Base-by-base conservation (phyloP, 2,888 invertebrate genomes). In the Globia sparganii region DNA sequence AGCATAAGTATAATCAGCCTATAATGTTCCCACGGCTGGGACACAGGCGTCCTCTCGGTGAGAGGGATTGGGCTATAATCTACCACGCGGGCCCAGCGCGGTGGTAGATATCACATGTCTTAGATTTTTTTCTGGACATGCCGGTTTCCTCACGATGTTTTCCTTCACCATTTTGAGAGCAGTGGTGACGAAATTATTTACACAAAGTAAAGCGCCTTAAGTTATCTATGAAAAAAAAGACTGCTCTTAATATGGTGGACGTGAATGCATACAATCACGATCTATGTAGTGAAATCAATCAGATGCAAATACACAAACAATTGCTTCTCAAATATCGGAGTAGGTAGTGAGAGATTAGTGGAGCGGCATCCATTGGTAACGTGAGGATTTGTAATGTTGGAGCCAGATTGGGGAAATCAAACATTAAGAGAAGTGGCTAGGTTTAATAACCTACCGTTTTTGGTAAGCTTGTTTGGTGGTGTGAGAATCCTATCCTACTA, bases 361-460 rank as follows among this genome's bases (percentile, higher is more conserved):
- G 59, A 49, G 64, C 58, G 56, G 40, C 76, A 78, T 79, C 82
- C 72, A 77, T 78, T 72, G 73, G 85, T 80, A 85, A 85, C 77
- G 83, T 72, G 85, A 85, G 77, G 61, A 85, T n/a, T 72, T 85
- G 85, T 74, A 34, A 83, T 74, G 85, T 77, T 75, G 75, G 5
- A 58, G 73, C 1, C 31, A 28, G 11, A 43, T 67, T 49, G 1
- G 15, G 5, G 8, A 0, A 43, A 28, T n/a, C n/a, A 25, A 72
- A 37, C 31, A 13, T 64, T 64, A 3, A 5, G 2, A n/a, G 15
- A 64, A 71, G 34, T 31, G 4, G 21, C 68, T n/a, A 37, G 53
- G 18, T 0, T 67, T 25, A 49, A 6, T 28, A 8, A 25, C 0
- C 0, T 28, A 21, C 21, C 2, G 21, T 21, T 28, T 66, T 21